A percentile compares a stretch with the other conserved stretches of the same genome.
Conservation (phyloP, 2,888 invertebrate species). For the Tanypteryx hageni region DNA sequence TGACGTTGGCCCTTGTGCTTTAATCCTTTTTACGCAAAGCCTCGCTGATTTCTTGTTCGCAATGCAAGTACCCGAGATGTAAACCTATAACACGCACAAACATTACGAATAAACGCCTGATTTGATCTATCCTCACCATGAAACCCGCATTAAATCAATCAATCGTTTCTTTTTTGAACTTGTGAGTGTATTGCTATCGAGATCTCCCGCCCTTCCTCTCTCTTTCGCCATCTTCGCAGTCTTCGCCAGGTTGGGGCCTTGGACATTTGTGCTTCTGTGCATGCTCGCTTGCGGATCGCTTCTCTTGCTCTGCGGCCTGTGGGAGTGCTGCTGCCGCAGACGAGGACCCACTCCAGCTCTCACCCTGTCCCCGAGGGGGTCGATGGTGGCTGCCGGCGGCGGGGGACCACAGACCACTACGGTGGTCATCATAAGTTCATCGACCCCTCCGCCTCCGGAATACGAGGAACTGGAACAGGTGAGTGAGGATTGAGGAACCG, state of each 20-base stretch:
- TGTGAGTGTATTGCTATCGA: neutral
- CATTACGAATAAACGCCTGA: neutral
- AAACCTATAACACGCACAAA: too few species aligned
- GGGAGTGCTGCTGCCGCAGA: slow-evolving; percentile 77
- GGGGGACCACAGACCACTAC: neutral
- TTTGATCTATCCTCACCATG: neutral
- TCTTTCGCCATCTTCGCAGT: slow-evolving; percentile 76
- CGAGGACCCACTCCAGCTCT: slow-evolving; percentile 72
- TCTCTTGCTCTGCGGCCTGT: slow-evolving; percentile 83
- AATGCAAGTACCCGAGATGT: too few species aligned
- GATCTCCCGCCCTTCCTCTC: too few species aligned
- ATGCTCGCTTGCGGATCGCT: slow-evolving; percentile 84
- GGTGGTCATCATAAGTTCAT: neutral
- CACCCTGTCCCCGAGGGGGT: slow-evolving; percentile 69
- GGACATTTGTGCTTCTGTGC: slow-evolving; percentile 85
- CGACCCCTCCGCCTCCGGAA: neutral
- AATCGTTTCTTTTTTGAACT: neutral
- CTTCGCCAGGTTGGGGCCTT: slow-evolving; percentile 84
- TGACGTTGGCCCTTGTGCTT: too few species aligned
- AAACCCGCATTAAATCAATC: neutral
- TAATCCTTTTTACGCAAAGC: too few species aligned
- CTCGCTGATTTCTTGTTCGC: too few species aligned
- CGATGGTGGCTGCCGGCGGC: neutral
- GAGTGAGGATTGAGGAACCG: neutral
- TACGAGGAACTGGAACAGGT: slow-evolving; percentile 51